phyloP scores from a whole-genome alignment of 2,113 vertebrate genomes.

The Chamaea fasciata region DNA sequence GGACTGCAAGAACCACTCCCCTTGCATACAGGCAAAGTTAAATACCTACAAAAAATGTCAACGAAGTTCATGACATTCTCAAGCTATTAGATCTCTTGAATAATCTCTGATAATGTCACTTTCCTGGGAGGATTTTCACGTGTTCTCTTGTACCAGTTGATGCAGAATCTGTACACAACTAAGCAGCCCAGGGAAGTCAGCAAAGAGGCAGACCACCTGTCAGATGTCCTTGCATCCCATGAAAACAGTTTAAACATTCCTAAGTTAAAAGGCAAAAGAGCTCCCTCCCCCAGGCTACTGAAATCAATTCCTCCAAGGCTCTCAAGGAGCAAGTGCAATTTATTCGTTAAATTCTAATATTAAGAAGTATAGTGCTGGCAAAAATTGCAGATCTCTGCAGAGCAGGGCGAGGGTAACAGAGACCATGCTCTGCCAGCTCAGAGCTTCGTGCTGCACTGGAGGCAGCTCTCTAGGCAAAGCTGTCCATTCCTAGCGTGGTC shows the following conservation, averaged over 20 bases:
- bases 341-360: neutral
- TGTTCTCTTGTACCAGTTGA: neutral
- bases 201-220: neutral
- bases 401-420: neutral
- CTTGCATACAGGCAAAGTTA: neutral
- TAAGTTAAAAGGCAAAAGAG: neutral
- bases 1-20: neutral
- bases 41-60: neutral
- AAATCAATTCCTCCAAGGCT: neutral
- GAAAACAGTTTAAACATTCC: neutral
- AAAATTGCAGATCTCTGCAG: neutral
- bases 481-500: neutral
- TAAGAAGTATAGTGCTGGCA: neutral
- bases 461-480: neutral
- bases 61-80: neutral
- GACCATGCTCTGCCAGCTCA: neutral
- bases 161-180: neutral
- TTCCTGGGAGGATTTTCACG: neutral
- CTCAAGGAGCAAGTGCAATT: neutral
- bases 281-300: neutral
- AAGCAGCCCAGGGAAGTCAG: neutral
- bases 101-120: neutral
- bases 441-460: neutral
- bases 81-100: neutral
- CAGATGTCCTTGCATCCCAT: neutral